phyloP scores from a whole-genome alignment of 2,888 invertebrate genomes.

The Cryptocheilus praepositus region DNA sequence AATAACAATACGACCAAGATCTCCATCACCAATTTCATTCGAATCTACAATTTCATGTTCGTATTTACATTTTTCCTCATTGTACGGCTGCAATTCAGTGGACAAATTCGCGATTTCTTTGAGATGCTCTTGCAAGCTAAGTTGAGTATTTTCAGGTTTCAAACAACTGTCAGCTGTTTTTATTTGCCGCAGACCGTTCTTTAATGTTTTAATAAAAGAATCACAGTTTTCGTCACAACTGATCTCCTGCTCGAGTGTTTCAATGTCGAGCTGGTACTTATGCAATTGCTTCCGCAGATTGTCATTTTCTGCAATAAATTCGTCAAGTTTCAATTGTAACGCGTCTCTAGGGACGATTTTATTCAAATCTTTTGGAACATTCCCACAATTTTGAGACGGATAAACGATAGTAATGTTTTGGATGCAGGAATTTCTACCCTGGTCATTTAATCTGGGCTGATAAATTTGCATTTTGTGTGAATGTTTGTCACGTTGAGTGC shows the following conservation, averaged over 20 bases:
- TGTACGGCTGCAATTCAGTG: constrained; percentile 44
- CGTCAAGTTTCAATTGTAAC: constrained; percentile 15
- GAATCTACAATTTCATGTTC: constrained; percentile 28
- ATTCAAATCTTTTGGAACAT: no score
- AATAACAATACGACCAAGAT: constrained; percentile 3
- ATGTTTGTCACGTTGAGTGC: not conserved
- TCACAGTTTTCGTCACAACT: constrained; percentile 44
- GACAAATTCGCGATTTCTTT: constrained; percentile 36
- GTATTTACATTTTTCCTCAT: constrained; percentile 43
- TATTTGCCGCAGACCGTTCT: constrained; percentile 31
- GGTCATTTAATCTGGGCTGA: no score
- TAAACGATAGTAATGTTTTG: no score
- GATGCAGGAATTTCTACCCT: no score
- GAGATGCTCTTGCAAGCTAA: constrained; percentile 38
- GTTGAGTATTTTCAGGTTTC: constrained; percentile 43
- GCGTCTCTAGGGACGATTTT: no score
- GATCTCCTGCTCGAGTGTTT: constrained; percentile 60
- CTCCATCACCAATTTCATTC: constrained; percentile 33
- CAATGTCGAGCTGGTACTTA: constrained; percentile 57
- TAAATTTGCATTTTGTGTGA: no score
- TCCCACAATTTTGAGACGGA: constrained; percentile 3
- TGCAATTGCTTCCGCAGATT: constrained; percentile 57
- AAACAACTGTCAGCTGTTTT: constrained; percentile 31
- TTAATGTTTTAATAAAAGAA: constrained; percentile 26
- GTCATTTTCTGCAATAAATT: constrained; percentile 48